Percentiles rank a stretch among this genome's conserved stretches.
Conservation (phyloP, 2,888 invertebrate genomes). For the Amblyjoppa proteus region DNA sequence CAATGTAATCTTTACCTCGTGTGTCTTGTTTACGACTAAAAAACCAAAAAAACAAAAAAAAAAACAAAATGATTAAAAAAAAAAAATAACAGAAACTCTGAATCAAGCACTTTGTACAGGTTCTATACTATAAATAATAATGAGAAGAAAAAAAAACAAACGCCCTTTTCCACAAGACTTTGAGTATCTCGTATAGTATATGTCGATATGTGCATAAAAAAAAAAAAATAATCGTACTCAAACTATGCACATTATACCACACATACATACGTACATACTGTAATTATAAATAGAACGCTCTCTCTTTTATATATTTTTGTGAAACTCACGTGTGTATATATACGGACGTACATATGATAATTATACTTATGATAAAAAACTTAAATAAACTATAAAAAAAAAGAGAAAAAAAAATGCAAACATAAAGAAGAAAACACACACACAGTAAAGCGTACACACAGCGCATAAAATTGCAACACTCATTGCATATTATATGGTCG, state of each 20-base stretch:
- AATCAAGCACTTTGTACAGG: conserved; percentile 84
- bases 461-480: conserved; percentile 54
- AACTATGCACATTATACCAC: conserved; percentile 68
- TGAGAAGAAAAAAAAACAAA: conserved; percentile 65
- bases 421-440: conserved; percentile 25
- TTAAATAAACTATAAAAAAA: conserved; percentile 41
- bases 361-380: conserved; percentile 69
- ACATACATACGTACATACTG: conserved; percentile 73
- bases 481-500: conserved; percentile 46
- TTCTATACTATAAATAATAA: conserved; percentile 76
- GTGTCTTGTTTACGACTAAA: conserved; percentile 83
- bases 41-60: conserved; percentile 68
- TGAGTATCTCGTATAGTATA: conserved; percentile 77
- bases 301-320: conserved; percentile 85
- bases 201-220: conserved; percentile 75
- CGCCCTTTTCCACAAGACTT: conserved; percentile 82
- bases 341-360: conserved; percentile 78
- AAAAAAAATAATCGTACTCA: conserved; percentile 69
- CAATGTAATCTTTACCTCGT: conserved; percentile 81
- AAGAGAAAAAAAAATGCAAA: conserved; percentile 31
- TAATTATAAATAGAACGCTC: conserved; percentile 74
- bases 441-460: conserved; percentile 47
- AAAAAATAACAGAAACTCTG: conserved; percentile 78
- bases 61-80: conserved; percentile 73
- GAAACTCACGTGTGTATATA: conserved; percentile 84